These are phyloP conservation scores for Cydia pomonella DNA, from an alignment of 1,140 invertebrate species.

Conservation along the genomic window DNA sequence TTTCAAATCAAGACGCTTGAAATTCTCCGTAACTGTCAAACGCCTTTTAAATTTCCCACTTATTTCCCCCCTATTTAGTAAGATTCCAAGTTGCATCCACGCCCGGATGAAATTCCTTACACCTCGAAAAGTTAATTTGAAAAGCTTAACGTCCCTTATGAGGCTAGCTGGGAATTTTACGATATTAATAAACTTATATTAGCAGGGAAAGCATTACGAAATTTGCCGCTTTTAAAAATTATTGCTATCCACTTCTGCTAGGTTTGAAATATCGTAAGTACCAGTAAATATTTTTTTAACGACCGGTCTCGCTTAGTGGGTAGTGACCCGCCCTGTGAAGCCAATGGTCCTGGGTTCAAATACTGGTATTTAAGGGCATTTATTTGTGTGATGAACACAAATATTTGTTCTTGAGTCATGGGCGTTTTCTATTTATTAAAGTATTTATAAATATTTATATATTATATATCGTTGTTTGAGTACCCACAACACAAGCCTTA, in stretches of 20 bases:
- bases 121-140: constrained; percentile 50
- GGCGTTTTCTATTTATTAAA: too few relatives aligned
- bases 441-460: too few relatives aligned
- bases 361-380: too few relatives aligned
- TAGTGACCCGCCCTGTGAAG: too few relatives aligned
- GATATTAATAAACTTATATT: constrained; percentile 59
- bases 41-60: background rate
- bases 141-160: constrained; percentile 49
- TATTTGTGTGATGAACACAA: too few relatives aligned
- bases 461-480: too few relatives aligned
- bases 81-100: constrained; percentile 38
- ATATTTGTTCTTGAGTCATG: too few relatives aligned
- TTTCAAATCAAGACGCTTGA: constrained; percentile 20
- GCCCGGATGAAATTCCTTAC: constrained; percentile 42
- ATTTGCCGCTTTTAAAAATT: constrained; percentile 33
- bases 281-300: too few relatives aligned
- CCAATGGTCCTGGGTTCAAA: too few relatives aligned
- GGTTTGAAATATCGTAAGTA: background rate
- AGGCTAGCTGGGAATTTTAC: constrained; percentile 38
- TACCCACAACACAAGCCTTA: too few relatives aligned
- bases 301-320: too few relatives aligned
- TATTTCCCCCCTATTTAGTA: constrained; percentile 2
- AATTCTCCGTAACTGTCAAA: constrained; percentile 23
- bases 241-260: background rate
- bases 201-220: constrained; percentile 53